Evolutionary conservation across 2,113 vertebrate genomes (phyloP).

Genomic region (Petrocephalus zakoni): DNA sequence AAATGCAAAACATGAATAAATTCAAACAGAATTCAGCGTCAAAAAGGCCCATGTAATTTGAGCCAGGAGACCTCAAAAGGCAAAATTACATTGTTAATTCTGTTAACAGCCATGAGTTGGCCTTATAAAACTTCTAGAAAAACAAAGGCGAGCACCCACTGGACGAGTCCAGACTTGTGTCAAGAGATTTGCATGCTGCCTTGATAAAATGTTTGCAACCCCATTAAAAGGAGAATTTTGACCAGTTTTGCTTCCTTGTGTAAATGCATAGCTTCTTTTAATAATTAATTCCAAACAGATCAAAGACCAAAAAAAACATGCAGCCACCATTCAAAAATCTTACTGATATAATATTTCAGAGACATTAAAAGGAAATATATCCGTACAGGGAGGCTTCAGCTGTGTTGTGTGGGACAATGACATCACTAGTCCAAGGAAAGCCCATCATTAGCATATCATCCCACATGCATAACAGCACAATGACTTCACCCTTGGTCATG

Average conservation of each 20-base stretch:
- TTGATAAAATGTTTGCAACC: not conserved
- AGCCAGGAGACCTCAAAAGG: not conserved
- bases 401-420: not conserved
- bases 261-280: not conserved
- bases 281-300: not conserved
- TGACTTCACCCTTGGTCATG: not conserved
- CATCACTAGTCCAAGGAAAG: not conserved
- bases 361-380: slow-evolving; percentile 18
- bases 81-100: not conserved
- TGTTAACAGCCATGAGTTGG: not conserved
- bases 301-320: not conserved
- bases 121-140: not conserved
- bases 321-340: not conserved
- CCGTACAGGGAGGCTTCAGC: not conserved
- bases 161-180: not conserved
- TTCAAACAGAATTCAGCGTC: not conserved
- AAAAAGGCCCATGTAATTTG: not conserved
- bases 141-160: not conserved
- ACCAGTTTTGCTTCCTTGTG: not conserved
- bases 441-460: slow-evolving; percentile 8
- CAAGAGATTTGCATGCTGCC: not conserved
- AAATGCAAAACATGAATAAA: not conserved
- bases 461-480: not conserved
- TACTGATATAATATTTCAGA: slow-evolving; percentile 14
- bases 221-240: not conserved